Evolutionary conservation across 2,888 invertebrate genomes (phyloP).

Genomic region (Clostera curtula): DNA sequence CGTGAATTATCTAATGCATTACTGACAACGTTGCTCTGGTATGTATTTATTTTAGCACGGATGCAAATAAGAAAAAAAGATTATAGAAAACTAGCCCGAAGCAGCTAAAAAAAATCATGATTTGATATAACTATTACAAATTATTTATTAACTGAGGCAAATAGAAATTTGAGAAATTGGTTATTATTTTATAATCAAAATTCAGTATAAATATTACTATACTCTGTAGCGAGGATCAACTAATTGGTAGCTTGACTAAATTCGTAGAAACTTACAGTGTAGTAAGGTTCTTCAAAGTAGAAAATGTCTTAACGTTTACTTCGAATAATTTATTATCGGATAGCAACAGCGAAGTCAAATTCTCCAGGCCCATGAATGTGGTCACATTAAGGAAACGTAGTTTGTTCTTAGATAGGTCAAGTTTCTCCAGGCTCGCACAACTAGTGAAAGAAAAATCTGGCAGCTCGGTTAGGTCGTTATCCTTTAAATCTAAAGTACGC

Average conservation of each 20-base stretch:
- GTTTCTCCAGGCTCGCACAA: conserved; percentile 75
- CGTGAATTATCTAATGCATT: no score
- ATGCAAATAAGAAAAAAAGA: no score
- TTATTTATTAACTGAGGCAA: no score
- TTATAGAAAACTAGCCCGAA: no score
- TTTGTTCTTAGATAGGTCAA: conserved; percentile 81
- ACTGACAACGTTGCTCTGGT: no score
- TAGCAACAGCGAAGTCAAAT: conserved; percentile 79
- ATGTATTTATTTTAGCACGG: no score
- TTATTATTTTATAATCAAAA: no score
- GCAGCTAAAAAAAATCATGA: no score
- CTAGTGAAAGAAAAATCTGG: conserved; percentile 76
- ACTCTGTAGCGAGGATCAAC: not conserved
- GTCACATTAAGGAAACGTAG: conserved; percentile 76
- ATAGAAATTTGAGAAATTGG: no score
- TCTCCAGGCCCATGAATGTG: conserved; percentile 77
- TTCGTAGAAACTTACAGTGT: conserved; percentile 77
- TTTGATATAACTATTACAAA: no score
- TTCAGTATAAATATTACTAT: no score
- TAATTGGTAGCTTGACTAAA: not conserved
- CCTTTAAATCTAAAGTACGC: conserved; percentile 79
- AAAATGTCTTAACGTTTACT: conserved; percentile 78
- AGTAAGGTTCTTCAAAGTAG: conserved; percentile 77
- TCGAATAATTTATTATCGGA: conserved; percentile 81
- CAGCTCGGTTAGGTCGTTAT: conserved; percentile 75